A percentile compares a stretch with the other conserved stretches of the same genome.
Conservation (phyloP, 1,140 invertebrate species). For the Andrena cerasifolii region DNA sequence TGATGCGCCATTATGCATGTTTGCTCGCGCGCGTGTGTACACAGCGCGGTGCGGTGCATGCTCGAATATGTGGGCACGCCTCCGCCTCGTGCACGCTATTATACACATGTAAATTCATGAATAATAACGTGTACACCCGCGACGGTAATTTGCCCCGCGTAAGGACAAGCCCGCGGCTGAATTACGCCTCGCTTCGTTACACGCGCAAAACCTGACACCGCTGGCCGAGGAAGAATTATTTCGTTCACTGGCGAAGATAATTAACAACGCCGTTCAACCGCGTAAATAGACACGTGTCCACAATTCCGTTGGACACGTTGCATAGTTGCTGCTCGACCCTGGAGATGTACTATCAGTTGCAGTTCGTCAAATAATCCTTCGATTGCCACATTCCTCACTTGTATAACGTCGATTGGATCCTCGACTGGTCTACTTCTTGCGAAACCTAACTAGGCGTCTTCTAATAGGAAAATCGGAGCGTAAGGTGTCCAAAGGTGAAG, state of each 20-base stretch:
- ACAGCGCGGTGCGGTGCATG: background rate
- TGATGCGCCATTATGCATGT: conserved; percentile 22
- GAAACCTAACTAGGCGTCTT: too few relatives aligned
- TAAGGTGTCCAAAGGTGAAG: too few relatives aligned
- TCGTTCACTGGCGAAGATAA: background rate
- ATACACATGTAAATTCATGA: conserved; percentile 17
- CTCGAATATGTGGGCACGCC: background rate
- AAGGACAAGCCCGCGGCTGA: background rate
- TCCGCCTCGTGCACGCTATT: background rate
- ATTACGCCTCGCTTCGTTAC: conserved; percentile 8
- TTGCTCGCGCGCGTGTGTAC: conserved; percentile 2
- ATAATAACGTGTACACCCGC: conserved; percentile 38
- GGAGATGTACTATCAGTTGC: too few relatives aligned
- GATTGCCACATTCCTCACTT: too few relatives aligned
- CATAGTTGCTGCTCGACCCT: too few relatives aligned
- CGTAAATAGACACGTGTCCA: background rate
- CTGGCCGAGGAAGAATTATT: background rate
- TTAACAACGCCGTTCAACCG: background rate
- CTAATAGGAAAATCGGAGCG: too few relatives aligned
- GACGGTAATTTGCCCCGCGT: conserved; percentile 14
- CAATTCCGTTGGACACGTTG: too few relatives aligned
- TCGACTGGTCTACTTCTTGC: too few relatives aligned
- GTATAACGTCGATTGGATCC: too few relatives aligned
- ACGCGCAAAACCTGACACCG: background rate
- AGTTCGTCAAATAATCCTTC: too few relatives aligned